phyloP scores from a whole-genome alignment of 2,113 vertebrate genomes.

The Pogonocichla stellata region DNA sequence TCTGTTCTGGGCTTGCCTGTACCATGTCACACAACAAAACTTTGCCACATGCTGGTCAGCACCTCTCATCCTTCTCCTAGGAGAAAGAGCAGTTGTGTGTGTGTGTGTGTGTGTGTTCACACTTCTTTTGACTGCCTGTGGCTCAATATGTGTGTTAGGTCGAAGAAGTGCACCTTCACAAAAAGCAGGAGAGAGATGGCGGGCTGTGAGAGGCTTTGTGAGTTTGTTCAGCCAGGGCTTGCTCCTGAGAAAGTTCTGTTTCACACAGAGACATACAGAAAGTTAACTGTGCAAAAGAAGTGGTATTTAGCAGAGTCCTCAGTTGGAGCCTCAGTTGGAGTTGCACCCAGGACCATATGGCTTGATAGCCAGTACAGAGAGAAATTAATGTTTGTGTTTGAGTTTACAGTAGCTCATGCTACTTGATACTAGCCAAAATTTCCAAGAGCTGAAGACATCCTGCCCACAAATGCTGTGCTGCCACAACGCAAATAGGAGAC shows the following conservation, averaged over 20 bases:
- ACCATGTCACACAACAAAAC: accelerated
- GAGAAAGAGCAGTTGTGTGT: neutral
- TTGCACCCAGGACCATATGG: neutral
- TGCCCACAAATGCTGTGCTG: neutral
- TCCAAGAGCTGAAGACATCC: neutral
- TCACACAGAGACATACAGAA: neutral
- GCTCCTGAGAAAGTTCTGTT: neutral
- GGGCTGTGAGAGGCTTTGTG: neutral
- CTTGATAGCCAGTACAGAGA: neutral
- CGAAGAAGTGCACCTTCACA: neutral
- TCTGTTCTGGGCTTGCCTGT: neutral
- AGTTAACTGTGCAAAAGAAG: neutral
- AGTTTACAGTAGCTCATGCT: neutral
- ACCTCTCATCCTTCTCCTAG: neutral
- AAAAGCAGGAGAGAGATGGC: neutral
- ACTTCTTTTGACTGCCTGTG: neutral
- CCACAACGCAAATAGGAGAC: neutral
- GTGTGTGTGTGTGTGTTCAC: too few species aligned
- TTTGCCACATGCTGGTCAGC: neutral
- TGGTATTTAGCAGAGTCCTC: neutral
- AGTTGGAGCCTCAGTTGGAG: neutral
- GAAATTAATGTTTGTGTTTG: neutral
- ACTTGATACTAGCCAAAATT: neutral
- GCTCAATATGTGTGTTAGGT: neutral
- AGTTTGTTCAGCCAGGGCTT: neutral